Percentiles rank a stretch among this genome's conserved stretches.
Evolutionary conservation across 2,888 invertebrate genomes (phyloP).

Genomic region (Notodonta ziczac): DNA sequence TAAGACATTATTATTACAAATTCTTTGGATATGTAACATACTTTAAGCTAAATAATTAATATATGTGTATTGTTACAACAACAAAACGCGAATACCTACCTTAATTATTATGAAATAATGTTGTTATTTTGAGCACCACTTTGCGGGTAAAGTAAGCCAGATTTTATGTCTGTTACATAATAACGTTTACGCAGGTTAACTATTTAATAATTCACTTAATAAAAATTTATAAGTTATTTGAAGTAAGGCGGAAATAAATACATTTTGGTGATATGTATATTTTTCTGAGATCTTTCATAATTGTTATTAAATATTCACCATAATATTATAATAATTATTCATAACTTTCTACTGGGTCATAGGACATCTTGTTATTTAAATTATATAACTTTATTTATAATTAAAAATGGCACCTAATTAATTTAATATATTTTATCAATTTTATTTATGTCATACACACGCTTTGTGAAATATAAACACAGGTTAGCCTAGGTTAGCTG

Average conservation of each 20-base stretch:
- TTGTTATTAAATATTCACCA: background rate
- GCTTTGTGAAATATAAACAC: conserved; percentile 11
- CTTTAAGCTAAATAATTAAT: too few relatives aligned
- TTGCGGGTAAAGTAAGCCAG: background rate
- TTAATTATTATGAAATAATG: background rate
- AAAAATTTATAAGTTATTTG: too few relatives aligned
- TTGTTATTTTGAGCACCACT: background rate
- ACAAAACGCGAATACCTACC: background rate
- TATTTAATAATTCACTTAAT: too few relatives aligned
- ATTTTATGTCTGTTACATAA: background rate
- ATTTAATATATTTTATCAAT: background rate
- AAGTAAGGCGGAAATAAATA: too few relatives aligned
- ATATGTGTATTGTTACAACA: too few relatives aligned
- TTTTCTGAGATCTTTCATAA: too few relatives aligned
- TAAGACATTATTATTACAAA: too few relatives aligned
- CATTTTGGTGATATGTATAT: too few relatives aligned
- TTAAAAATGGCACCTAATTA: too few relatives aligned
- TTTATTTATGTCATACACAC: conserved; percentile 15
- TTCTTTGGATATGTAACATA: too few relatives aligned
- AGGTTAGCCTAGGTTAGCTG: background rate
- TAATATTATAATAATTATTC: too few relatives aligned
- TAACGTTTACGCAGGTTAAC: background rate
- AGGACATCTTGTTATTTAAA: conserved; percentile 17
- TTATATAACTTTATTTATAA: conserved; percentile 13
- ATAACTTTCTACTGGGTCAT: conserved; percentile 15